Percentiles rank a stretch among this genome's conserved stretches.
Evolutionary conservation across 2,797 vertebrate species (phyloP).

Genomic region (Pantherophis alleghaniensis): DNA sequence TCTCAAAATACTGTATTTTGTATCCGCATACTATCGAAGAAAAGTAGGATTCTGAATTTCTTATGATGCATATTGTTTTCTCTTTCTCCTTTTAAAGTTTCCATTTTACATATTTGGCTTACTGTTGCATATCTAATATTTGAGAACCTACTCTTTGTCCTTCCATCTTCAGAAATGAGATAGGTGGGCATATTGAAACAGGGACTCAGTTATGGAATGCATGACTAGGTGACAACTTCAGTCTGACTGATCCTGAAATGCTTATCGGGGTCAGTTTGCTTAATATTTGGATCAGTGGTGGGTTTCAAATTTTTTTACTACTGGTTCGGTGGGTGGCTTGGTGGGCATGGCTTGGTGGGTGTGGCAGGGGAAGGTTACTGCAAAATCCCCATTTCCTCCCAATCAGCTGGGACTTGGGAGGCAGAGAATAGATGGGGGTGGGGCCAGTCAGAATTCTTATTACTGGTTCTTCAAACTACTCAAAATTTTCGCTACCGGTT

Average conservation of each 20-base stretch:
- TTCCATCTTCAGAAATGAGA: neutral
- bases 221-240: neutral
- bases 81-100: neutral
- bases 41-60: neutral
- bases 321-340: too few species aligned
- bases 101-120: neutral
- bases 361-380: too few species aligned
- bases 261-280: neutral
- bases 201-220: neutral
- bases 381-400: too few species aligned
- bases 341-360: too few species aligned
- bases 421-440: too few species aligned
- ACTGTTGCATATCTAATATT: neutral
- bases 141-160: neutral
- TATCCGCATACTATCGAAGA: neutral
- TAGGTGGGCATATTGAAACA: neutral
- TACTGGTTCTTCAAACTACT: too few species aligned
- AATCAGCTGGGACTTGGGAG: too few species aligned
- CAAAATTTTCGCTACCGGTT: too few species aligned
- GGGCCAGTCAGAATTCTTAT: too few species aligned
- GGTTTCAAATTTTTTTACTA: too few species aligned
- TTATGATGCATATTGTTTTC: neutral
- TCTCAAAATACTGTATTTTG: neutral
- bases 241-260: neutral
- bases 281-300: neutral